Evolutionary conservation across 2,113 vertebrate genomes (phyloP).

Genomic region (Halcyon malimbica): DNA sequence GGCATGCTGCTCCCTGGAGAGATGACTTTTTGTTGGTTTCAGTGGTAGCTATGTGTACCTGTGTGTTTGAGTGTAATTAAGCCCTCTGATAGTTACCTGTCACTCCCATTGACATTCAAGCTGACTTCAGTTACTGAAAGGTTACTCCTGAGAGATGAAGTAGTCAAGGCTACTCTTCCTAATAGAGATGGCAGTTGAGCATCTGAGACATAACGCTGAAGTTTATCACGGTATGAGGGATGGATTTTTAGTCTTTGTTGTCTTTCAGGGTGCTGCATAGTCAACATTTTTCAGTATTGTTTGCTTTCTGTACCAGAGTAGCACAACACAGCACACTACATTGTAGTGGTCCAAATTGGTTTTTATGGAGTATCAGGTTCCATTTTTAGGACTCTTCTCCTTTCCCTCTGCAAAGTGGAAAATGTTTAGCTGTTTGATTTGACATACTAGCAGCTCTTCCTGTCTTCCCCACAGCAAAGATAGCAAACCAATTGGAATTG

Average conservation of each 20-base stretch:
- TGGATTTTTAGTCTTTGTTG: conserved; percentile 8
- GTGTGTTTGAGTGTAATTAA: background rate
- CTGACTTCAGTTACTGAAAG: background rate
- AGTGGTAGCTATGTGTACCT: background rate
- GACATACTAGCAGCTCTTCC: conserved; percentile 47
- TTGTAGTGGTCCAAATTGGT: background rate
- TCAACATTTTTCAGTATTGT: background rate
- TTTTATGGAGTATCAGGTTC: background rate
- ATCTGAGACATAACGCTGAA: background rate
- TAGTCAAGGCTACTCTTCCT: background rate
- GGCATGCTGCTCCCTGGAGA: background rate
- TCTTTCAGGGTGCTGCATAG: background rate
- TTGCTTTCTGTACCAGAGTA: background rate
- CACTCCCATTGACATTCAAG: background rate
- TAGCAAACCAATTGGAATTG: conserved; percentile 55
- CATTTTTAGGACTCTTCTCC: conserved; percentile 1
- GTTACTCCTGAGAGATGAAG: background rate
- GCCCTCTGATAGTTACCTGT: background rate
- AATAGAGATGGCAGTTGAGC: background rate
- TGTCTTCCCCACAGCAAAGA: conserved; percentile 38
- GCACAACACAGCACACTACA: background rate
- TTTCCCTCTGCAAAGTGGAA: conserved; percentile 12
- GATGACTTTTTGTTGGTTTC: background rate
- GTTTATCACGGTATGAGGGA: background rate
- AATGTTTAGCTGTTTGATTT: background rate